Evolutionary conservation across 92 coral and sea anemone species (phyloP), one percentile per base, ranked within the genome.

Genomic region (Zoanthus sansibaricus): DNA sequence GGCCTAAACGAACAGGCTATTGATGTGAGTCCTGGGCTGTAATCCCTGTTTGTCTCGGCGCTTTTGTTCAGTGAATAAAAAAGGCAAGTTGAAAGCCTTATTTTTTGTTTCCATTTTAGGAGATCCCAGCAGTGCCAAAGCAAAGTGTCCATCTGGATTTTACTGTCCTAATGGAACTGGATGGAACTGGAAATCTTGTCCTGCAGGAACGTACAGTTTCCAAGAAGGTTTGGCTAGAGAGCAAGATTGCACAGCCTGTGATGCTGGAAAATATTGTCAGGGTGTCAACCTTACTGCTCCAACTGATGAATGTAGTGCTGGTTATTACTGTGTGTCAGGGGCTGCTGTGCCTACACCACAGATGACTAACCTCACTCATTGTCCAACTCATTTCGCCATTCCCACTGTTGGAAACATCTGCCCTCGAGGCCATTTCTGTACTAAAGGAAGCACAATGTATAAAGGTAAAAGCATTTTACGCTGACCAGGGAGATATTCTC

Each of bases 101-200:
- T 11, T 12, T 46, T 25, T 6, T 20, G 70, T 10, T 56, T 72
- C 13, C 21, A 7, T 51, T 58, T 7, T 18, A 89, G 92, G 92
- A 17, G 87, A 85, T 76, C 44, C 88, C 9, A 77, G 84, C 49
- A 92, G 89, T 46, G 89, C 92, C 13, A 97, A 92, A 79, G 88
- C 72, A 30, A 87, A 82, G 87, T 97, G 99, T 87, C 99, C 98
- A 17, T 91, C 79, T 61, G 99, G 99, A 6, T 95, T 47, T 92
- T 97, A 86, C 80, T 97, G 99, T 52, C 99, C 99, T 5, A 97
- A 95, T 64, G 97, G 98, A 32, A 97, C 99, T 0, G 99, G 99
- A 1, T 86, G 21, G 66, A 94, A 93, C 86, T 95, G 98, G 99
- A 90, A 74, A 48, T 87, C 95, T 20, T 97, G 99, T 74, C 99